phyloP scores from a whole-genome alignment of 2,888 invertebrate genomes.

The Pachydiplax longipennis region DNA sequence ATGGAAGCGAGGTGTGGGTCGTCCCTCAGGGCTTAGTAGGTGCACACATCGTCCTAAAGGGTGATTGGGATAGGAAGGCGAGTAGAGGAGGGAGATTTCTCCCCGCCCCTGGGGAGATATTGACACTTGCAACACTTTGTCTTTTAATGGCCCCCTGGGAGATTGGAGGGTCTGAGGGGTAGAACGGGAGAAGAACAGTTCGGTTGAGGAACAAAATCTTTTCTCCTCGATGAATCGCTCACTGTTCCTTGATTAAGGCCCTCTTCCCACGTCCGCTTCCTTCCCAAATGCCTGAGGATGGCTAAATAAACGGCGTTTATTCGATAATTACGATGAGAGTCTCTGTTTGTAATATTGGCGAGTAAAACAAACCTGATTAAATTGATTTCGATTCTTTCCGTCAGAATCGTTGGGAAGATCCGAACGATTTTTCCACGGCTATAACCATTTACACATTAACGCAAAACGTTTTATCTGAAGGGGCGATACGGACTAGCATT shows the following conservation, averaged over 20 bases:
- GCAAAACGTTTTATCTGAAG: too few relatives aligned
- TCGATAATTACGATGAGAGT: neutral
- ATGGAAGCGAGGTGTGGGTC: too few relatives aligned
- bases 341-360: neutral
- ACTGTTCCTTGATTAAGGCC: neutral
- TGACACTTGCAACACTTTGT: conserved; percentile 26
- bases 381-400: too few relatives aligned
- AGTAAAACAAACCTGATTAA: too few relatives aligned
- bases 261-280: neutral
- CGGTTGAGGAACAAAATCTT: neutral
- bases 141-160: conserved; percentile 9
- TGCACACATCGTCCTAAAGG: neutral
- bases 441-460: too few relatives aligned
- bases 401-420: too few relatives aligned
- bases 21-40: too few relatives aligned
- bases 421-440: too few relatives aligned
- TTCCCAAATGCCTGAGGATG: neutral
- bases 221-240: neutral
- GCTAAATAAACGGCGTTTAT: neutral
- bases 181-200: neutral
- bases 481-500: too few relatives aligned
- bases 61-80: neutral
- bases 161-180: neutral
- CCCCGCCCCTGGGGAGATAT: neutral
- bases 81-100: neutral